phyloP scores from a whole-genome alignment of 2,888 invertebrate genomes.

The Gasteruption jaculator region DNA sequence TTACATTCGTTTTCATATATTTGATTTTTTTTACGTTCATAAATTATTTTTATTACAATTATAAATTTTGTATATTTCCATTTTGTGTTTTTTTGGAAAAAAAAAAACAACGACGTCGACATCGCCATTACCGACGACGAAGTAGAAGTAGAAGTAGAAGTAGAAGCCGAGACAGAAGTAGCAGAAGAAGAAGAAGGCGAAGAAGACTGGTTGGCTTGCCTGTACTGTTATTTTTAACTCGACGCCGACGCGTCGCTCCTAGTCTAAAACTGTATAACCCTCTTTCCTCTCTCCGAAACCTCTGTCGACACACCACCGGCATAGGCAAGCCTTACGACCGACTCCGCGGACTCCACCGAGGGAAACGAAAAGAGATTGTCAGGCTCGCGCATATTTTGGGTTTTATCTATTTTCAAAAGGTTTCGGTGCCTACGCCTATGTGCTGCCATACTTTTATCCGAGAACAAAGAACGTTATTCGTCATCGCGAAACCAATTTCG shows the following conservation, averaged over 20 bases:
- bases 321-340: too few relatives aligned
- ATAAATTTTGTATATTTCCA: too few relatives aligned
- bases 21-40: too few relatives aligned
- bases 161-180: slow-evolving; percentile 8
- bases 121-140: slow-evolving; percentile 17
- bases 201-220: slow-evolving; percentile 40
- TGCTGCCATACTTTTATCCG: too few relatives aligned
- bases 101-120: slow-evolving; percentile 20
- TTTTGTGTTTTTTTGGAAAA: too few relatives aligned
- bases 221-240: slow-evolving; percentile 51
- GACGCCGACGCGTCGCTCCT: slow-evolving; percentile 48
- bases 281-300: slow-evolving; percentile 8
- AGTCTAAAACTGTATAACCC: slow-evolving; percentile 47
- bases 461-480: too few relatives aligned
- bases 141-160: slow-evolving; percentile 1
- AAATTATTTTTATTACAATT: too few relatives aligned
- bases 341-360: slow-evolving; percentile 8
- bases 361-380: slow-evolving; percentile 12
- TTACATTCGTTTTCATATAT: too few relatives aligned
- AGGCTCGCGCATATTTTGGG: slow-evolving; percentile 33
- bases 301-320: too few relatives aligned
- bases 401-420: slow-evolving; percentile 43
- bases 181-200: slow-evolving; percentile 27
- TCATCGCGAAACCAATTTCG: slow-evolving; percentile 12
- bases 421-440: slow-evolving; percentile 19